Conservation (phyloP, 1,140 invertebrate species). For the Dolichoris vasculosae region DNA sequence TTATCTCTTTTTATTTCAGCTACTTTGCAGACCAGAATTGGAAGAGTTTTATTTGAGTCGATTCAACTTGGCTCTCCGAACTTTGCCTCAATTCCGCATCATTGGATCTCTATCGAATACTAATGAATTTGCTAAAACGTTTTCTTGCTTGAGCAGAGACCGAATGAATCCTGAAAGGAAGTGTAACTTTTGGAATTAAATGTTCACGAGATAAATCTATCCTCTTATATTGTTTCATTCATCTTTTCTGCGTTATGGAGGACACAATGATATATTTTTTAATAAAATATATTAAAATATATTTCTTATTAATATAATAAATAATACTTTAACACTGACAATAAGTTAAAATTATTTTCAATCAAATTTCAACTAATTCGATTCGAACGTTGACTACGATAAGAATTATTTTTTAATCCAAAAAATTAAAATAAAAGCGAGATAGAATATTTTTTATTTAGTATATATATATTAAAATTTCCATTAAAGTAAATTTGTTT, state of each 20-base stretch:
- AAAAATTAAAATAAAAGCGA: no score
- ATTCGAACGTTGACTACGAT: no score
- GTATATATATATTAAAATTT: no score
- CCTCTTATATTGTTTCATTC: conserved; percentile 6
- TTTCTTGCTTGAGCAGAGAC: conserved; percentile 36
- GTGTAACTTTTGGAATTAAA: conserved; percentile 49
- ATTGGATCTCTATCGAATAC: conserved; percentile 45
- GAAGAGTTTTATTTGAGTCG: conserved; percentile 43
- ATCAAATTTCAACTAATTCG: no score
- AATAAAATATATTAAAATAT: no score
- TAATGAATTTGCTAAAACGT: conserved; percentile 46
- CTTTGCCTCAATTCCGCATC: conserved; percentile 44
- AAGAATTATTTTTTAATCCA: no score
- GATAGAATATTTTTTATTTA: no score
- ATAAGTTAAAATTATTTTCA: no score
- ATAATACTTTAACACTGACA: not conserved
- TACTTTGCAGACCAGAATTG: conserved; percentile 39
- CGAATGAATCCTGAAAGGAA: conserved; percentile 45
- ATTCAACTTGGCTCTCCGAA: conserved; percentile 45
- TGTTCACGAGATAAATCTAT: not conserved
- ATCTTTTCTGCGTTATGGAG: not conserved
- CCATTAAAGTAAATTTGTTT: no score
- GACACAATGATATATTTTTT: not conserved
- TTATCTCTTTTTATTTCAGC: conserved; percentile 31
- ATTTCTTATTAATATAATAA: not conserved